phyloP scores from a whole-genome alignment of 2,797 vertebrate species.

The Rhinichthys osculus region DNA sequence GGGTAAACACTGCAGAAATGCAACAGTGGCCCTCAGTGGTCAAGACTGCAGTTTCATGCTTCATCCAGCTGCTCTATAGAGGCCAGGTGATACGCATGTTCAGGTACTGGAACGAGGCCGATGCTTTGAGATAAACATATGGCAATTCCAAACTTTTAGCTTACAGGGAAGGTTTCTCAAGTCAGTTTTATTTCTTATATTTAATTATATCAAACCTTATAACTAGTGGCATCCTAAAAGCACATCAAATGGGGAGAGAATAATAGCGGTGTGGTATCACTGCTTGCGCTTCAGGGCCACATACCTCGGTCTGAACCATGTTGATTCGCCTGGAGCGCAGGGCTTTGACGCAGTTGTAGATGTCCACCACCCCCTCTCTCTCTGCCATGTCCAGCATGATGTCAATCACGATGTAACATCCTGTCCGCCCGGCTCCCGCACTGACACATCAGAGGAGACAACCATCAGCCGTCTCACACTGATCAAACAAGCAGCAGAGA shows the following conservation, averaged over 20 bases:
- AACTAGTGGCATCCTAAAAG: neutral
- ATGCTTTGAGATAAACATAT: neutral
- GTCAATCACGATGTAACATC: conserved; percentile 98
- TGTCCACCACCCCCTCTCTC: conserved; percentile 98
- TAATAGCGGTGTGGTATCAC: neutral
- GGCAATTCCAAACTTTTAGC: neutral
- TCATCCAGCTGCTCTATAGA: neutral
- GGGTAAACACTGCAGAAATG: neutral
- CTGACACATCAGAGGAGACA: conserved; percentile 69
- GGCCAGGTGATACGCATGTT: neutral
- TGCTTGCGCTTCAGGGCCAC: conserved; percentile 63
- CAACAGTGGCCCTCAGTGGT: conserved; percentile 17
- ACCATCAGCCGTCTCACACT: neutral
- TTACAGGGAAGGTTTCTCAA: neutral
- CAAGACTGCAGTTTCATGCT: neutral
- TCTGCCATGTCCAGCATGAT: conserved; percentile 99
- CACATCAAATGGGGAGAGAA: neutral
- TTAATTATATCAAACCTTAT: neutral
- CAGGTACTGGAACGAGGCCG: no score
- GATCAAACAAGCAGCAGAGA: neutral
- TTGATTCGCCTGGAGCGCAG: conserved; percentile 97
- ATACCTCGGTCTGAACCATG: conserved; percentile 91
- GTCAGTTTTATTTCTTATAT: neutral
- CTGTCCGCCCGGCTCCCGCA: conserved; percentile 95
- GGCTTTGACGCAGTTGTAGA: conserved; percentile 99